Evolutionary conservation across 2,797 vertebrate genomes (phyloP).

Genomic region (Lindbergichthys nudifrons): DNA sequence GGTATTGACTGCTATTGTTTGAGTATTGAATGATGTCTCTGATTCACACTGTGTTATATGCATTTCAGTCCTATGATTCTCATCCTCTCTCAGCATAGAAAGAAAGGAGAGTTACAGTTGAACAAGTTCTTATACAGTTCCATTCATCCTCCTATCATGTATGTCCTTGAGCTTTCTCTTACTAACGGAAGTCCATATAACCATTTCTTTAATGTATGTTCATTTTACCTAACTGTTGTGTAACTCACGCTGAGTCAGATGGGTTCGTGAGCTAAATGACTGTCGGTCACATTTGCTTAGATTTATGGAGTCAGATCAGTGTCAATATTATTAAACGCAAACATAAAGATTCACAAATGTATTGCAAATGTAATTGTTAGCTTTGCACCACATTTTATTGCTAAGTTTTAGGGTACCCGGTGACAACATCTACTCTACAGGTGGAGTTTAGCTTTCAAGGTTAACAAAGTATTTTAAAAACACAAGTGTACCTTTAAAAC

Average conservation of each 20-base stretch:
- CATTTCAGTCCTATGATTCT: not conserved
- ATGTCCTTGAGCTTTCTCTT: no score
- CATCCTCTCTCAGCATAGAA: no score
- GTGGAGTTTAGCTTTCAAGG: not conserved
- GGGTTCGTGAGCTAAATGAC: no score
- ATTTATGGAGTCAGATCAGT: no score
- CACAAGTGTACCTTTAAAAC: constrained; percentile 89
- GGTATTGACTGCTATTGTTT: not conserved
- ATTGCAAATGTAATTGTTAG: not conserved
- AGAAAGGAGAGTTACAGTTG: not conserved
- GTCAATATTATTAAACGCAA: no score
- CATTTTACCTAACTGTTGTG: no score
- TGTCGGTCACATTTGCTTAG: no score
- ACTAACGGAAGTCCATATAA: no score
- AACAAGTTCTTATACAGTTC: not conserved
- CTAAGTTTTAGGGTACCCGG: not conserved
- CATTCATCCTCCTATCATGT: not conserved
- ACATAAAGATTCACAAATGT: no score
- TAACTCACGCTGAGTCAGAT: no score
- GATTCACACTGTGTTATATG: not conserved
- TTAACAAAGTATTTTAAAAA: not conserved
- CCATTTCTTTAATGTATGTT: no score
- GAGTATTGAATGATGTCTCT: not conserved
- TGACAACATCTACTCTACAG: not conserved
- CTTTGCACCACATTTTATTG: not conserved